A percentile compares a stretch with the other conserved stretches of the same genome.
These are phyloP conservation scores for Festucalex cinctus DNA, from an alignment of 2,113 vertebrate genomes.

Conservation along the genomic window DNA sequence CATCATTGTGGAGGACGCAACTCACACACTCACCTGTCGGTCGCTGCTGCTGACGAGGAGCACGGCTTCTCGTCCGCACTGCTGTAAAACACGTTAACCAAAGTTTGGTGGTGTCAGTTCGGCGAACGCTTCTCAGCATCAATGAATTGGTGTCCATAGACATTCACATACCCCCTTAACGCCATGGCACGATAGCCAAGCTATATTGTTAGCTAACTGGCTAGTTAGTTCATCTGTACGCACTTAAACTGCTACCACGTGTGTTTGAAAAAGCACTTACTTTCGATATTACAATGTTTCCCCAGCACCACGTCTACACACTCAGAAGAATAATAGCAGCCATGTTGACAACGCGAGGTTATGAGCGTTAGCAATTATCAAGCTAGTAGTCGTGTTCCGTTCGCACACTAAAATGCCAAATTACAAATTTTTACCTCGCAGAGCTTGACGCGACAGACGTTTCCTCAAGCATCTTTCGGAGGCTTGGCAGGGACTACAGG, in stretches of 20 bases:
- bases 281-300: no score
- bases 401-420: background rate
- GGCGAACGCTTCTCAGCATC: background rate
- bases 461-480: slow-evolving; percentile 70
- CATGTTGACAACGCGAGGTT: background rate
- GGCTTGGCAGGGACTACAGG: background rate
- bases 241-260: rapidly evolving
- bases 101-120: background rate
- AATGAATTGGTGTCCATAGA: background rate
- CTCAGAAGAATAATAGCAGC: no score
- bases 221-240: background rate
- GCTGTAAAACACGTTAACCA: background rate
- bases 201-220: slow-evolving; percentile 28
- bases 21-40: slow-evolving; percentile 50
- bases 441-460: slow-evolving; percentile 51
- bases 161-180: background rate
- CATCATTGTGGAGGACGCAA: background rate
- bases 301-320: rapidly evolving
- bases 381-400: slow-evolving; percentile 10
- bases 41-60: slow-evolving; percentile 58
- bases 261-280: rapidly evolving
- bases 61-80: slow-evolving; percentile 73
- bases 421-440: slow-evolving; percentile 54
- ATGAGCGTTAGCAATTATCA: background rate
- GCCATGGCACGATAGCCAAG: background rate